Evolutionary conservation across 92 coral and sea anemone species (phyloP), one percentile per base, ranked within the genome.

Genomic region (Plumapathes pennacea): DNA sequence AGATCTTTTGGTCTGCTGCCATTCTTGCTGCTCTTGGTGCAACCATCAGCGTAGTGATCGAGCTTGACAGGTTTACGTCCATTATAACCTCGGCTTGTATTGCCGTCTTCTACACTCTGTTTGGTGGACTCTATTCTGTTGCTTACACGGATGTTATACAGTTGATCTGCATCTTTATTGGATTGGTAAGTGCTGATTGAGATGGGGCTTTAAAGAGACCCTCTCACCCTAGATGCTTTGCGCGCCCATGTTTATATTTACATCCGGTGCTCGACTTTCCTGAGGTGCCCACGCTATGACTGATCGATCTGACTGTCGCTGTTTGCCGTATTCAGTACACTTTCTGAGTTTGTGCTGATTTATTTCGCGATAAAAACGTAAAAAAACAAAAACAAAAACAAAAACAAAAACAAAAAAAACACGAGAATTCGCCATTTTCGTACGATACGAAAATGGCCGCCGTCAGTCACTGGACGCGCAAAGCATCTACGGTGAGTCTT

Each of bases 1-100:
- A 90, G 47, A 59, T 90, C 36, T 90, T 90, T 57, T 85, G 97
- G 97, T 87, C 95, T 14, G 90, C 95, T 0, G 91, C 97, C 22
- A 86, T 90, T 60, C 62, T 90, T 19, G 81, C 95, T n/a, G 97
- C 97, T 32, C 90, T 90, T 32, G 97, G 97, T 3, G 89, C 97
- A 2, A 86, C 97, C 5, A 80, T 90, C 51, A 86, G 97, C 33
- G 97, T 90, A 11, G 95, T 90, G 18, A 38, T 90, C 26, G 85
- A 72, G 20, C 54, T 90, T 26, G 83, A 88, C 42, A 82, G 84
- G 12, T 38, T 72, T 17, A 49, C 81, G 20, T 86, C 97, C 0
- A 37, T 90, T 37, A 69, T 90, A 31, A 82, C 60, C 5, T 90
- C 97, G 10, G 90, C 95, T 24, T 60, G 83, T 28, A 82, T 90